Percentiles rank a stretch among this genome's conserved stretches.
Conservation (phyloP, 2,113 vertebrate species). For the Dryoscopus gambensis region DNA sequence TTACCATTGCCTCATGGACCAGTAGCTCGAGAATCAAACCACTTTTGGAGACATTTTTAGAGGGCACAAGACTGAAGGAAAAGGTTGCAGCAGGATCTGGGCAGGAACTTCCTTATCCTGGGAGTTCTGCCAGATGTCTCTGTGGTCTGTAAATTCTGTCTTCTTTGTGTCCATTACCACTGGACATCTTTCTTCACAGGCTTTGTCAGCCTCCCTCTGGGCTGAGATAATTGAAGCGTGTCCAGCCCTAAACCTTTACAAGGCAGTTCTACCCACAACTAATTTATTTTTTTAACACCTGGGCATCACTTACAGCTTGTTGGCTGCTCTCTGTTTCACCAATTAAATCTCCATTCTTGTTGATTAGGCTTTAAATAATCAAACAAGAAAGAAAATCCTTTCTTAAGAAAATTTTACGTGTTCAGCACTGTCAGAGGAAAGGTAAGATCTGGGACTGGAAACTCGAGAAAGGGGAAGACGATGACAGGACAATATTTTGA, state of each 20-base stretch:
- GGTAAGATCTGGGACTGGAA: not conserved
- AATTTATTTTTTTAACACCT: not conserved
- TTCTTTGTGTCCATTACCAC: not conserved
- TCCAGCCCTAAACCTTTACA: not conserved
- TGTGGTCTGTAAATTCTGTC: not conserved
- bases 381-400: not conserved
- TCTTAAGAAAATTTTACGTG: not conserved
- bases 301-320: not conserved
- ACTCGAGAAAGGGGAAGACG: not conserved
- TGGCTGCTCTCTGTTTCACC: not conserved
- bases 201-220: not conserved
- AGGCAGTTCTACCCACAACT: not conserved
- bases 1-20: not conserved
- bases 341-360: not conserved
- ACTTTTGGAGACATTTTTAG: not conserved
- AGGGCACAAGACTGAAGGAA: not conserved
- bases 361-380: not conserved
- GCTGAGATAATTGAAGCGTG: not conserved
- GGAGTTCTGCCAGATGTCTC: not conserved
- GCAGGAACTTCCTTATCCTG: not conserved
- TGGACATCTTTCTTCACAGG: not conserved
- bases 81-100: not conserved
- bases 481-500: not conserved
- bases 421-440: not conserved
- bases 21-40: not conserved